Evolutionary conservation across 2,888 invertebrate genomes (phyloP), one percentile per base, ranked within the genome.

Genomic region (Ligdia adustata): DNA sequence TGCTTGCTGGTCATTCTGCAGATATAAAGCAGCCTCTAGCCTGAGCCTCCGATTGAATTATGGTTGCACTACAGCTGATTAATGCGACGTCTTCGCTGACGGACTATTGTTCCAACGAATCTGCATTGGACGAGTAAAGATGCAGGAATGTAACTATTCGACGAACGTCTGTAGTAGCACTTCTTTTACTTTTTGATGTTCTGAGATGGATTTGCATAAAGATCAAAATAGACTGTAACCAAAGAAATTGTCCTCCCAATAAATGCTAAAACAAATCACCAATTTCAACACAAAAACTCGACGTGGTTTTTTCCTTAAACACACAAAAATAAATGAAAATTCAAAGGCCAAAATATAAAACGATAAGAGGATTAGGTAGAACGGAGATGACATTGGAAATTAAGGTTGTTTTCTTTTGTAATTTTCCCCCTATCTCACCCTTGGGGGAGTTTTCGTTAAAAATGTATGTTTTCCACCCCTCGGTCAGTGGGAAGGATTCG

Each of bases 311-410:
- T 83, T 84, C 84, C 83, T 80, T 83, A 87, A 84, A 87, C 85
- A 88, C 89, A 86, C 86, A 79, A 84, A 85, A 88, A 87, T 83
- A 88, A 88, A 89, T 88, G 85, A 90, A 88, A 88, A 89, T 87
- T 89, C 87, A 86, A 83, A 86, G 84, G 79, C 82, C 84, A 72
- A 86, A 88, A 89, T 85, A 89, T 86, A 88, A 86, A 88, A 84
- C 86, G 86, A 85, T 89, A 90, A 90, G 89, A 89, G 82, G 90
- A 90, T 90, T 89, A 90, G 81, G 82, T 77, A 83, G 85, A 85
- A 81, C 88, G 88, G 89, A 89, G 88, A 90, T 90, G 90, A 89
- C 90, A 88, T 88, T 90, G 88, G 89, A 89, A 89, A 90, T 90
- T 90, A 89, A 89, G 90, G 88, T 76, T 88, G 88, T 89, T 89